Base-by-base conservation (phyloP, 1,140 invertebrate genomes). In the Eciton burchellii region DNA sequence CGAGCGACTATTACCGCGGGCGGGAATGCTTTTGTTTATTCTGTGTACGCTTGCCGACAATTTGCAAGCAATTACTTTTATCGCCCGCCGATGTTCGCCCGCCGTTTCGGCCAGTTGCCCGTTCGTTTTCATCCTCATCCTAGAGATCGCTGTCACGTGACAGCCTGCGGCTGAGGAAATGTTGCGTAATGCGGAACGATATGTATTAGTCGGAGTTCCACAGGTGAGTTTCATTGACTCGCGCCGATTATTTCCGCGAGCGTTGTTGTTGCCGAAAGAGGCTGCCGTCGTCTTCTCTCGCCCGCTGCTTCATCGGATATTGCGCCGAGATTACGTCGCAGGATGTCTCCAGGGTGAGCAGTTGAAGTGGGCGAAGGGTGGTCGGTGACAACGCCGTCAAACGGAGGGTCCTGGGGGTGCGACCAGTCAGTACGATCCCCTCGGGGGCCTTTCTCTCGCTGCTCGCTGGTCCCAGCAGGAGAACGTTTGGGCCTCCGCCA, bases 371-470 rank as follows among this genome's bases (percentile, higher is more conserved):
- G 47, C 65, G 72, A 77, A 73, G 76, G 56, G 56, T 81, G 63
- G 65, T 71, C 56, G 72, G 63, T 85, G 49, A 73, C 81, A 84
- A 82, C 54, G 77, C 73, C 70, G 70, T 84, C 83, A 77, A 83
- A 84, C 73, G 77, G 83, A 73, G 79, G 84, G 88, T 91, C 89
- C 87, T 90, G 77, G 73, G 88, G 89, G 85, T 90, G 88, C 88
- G 85, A 91, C 89, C 90, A 92, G 90, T 91, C 90, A 90, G 83
- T 77, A 88, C 57, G 66, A 81, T 82, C 88, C 91, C 90, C 91
- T 82, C 84, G 86, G 89, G 90, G 89, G 88, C 90, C 89, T 89
- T 90, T 84, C 84, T 88, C 88, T 70, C 71, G 54, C 52, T 59
- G 73, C 70, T 62, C 76, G 45, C 65, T 54, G 57, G 88, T 85